Percentiles rank a stretch among this genome's conserved stretches.
Conservation (phyloP, 2,797 vertebrate species). For the Numenius phaeopus region DNA sequence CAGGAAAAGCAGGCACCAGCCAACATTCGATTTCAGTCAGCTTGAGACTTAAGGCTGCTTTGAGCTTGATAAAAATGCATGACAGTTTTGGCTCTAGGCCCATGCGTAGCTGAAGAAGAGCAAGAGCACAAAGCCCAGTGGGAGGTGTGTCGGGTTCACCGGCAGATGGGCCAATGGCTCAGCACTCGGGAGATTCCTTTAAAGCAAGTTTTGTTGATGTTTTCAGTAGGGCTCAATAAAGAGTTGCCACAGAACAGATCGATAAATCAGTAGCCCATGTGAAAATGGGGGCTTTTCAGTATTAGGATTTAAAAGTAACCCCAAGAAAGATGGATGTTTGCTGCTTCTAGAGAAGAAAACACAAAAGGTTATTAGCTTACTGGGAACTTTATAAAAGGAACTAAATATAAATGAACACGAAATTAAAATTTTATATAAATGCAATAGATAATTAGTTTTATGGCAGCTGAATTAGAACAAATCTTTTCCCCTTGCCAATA, state of each 20-base stretch:
- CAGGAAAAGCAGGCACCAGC: background rate
- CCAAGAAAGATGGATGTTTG: background rate
- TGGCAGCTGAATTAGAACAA: background rate
- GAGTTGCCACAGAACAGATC: background rate
- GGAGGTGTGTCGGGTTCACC: accelerated
- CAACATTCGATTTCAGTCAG: background rate
- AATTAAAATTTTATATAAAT: background rate
- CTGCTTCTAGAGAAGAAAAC: background rate
- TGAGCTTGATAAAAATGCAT: background rate
- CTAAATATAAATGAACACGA: background rate
- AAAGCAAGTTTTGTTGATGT: background rate
- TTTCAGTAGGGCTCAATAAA: background rate
- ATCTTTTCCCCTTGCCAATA: background rate
- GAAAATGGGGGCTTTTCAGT: background rate
- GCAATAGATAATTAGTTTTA: constrained; percentile 5
- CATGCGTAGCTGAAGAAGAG: background rate
- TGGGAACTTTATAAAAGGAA: background rate
- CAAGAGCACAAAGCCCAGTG: background rate
- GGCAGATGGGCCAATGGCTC: background rate
- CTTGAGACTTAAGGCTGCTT: background rate
- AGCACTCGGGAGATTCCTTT: background rate
- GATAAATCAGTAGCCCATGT: background rate
- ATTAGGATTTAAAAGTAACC: background rate
- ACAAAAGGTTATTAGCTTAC: background rate
- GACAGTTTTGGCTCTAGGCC: background rate